phyloP scores from a whole-genome alignment of 2,113 vertebrate genomes.

The Progne subis region DNA sequence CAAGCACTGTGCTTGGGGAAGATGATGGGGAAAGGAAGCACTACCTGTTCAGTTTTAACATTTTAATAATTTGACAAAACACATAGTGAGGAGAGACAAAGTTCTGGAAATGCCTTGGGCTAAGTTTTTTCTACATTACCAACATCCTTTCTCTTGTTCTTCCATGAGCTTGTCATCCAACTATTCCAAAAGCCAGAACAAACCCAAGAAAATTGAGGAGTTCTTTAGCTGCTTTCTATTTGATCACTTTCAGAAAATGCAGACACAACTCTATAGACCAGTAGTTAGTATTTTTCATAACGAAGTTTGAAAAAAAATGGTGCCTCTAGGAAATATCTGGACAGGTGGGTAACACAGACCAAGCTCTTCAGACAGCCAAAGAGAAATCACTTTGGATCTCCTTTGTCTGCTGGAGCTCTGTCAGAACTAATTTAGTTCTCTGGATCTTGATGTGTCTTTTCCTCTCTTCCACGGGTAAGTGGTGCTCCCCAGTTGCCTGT shows the following conservation, averaged over 20 bases:
- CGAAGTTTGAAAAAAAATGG: neutral
- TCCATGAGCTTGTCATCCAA: neutral
- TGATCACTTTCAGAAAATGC: neutral
- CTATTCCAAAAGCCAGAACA: neutral
- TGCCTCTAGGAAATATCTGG: neutral
- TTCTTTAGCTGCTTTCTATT: neutral
- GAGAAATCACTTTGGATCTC: neutral
- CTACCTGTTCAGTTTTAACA: neutral
- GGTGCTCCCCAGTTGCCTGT: rapidly evolving
- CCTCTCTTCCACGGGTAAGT: neutral
- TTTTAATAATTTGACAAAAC: neutral
- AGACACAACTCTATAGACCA: neutral
- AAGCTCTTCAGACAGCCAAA: neutral
- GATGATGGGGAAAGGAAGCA: neutral
- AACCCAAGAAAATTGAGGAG: neutral
- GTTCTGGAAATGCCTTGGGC: neutral
- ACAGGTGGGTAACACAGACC: neutral
- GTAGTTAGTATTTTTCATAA: neutral
- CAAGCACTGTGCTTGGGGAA: neutral
- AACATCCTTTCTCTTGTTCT: neutral
- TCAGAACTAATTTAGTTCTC: neutral
- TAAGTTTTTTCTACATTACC: neutral
- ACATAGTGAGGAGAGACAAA: neutral
- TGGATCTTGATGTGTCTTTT: neutral
- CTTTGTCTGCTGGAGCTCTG: neutral